Evolutionary conservation across 2,113 vertebrate species (phyloP).

Genomic region (Mesitornis unicolor): DNA sequence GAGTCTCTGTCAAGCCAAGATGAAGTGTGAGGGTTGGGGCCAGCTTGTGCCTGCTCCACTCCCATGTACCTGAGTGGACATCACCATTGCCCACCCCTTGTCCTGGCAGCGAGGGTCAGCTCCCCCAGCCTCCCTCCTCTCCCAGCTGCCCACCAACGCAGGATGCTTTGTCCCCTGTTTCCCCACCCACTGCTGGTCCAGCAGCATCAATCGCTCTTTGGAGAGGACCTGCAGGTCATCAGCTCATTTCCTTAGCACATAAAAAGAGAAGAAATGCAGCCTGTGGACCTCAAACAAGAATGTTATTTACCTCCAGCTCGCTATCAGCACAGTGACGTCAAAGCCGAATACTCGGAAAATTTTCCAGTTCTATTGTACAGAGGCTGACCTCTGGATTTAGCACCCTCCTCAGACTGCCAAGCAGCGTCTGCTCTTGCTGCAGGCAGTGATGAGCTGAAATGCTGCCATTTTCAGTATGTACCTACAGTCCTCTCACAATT

Average conservation of each 20-base stretch:
- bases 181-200: neutral
- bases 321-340: neutral
- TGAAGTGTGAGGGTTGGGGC: too few species aligned
- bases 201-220: neutral
- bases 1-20: too few species aligned
- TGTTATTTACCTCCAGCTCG: neutral
- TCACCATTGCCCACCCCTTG: neutral
- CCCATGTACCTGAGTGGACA: neutral
- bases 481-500: rapidly evolving
- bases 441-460: neutral
- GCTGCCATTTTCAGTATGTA: too few species aligned
- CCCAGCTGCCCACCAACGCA: neutral
- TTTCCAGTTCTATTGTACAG: neutral
- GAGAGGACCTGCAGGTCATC: neutral
- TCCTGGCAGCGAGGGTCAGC: neutral
- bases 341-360: neutral
- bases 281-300: neutral
- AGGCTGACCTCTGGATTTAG: neutral
- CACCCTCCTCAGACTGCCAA: neutral
- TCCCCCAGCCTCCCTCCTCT: neutral
- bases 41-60: too few species aligned
- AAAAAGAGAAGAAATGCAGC: neutral
- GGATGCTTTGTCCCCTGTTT: neutral
- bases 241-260: neutral
- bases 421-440: neutral